These are phyloP conservation scores for Seladonia tumulorum DNA, from an alignment of 2,888 invertebrate genomes.

Conservation along the genomic window DNA sequence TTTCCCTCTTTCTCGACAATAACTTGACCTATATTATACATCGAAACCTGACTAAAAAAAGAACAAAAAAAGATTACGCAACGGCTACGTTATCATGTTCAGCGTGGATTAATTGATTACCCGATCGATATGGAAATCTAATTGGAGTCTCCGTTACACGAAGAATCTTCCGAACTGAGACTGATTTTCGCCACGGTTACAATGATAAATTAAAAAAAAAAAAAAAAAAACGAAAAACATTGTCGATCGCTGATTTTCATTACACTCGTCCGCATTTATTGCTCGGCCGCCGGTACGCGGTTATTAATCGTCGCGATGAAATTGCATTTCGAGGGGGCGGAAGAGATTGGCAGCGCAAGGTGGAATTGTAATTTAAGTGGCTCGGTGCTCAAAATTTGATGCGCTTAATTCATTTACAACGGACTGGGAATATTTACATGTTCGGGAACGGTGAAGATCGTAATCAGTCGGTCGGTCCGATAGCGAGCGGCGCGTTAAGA, in stretches of 20 bases:
- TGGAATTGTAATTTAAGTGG: slow-evolving; percentile 2
- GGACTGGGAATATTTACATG: neutral
- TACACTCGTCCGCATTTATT: neutral
- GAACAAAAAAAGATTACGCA: neutral
- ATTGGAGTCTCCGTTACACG: neutral
- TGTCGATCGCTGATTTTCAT: neutral
- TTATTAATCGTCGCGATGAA: slow-evolving; percentile 13
- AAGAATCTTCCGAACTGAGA: neutral
- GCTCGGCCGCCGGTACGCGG: neutral
- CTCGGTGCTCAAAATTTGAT: neutral
- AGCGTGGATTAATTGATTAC: neutral
- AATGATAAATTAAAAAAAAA: neutral
- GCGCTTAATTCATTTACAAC: neutral
- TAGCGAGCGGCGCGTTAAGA: neutral
- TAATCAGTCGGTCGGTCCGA: slow-evolving; percentile 1
- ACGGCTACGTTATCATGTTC: neutral
- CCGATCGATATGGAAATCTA: neutral
- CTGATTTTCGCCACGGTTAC: no score
- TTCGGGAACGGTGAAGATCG: neutral
- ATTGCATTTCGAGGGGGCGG: neutral
- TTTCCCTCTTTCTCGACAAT: neutral
- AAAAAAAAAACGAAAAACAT: neutral
- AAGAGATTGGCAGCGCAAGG: neutral
- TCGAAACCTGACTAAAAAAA: neutral
- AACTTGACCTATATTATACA: neutral